Evolutionary conservation across 2,888 invertebrate species (phyloP).

Genomic region (Anagyrus pseudococci): DNA sequence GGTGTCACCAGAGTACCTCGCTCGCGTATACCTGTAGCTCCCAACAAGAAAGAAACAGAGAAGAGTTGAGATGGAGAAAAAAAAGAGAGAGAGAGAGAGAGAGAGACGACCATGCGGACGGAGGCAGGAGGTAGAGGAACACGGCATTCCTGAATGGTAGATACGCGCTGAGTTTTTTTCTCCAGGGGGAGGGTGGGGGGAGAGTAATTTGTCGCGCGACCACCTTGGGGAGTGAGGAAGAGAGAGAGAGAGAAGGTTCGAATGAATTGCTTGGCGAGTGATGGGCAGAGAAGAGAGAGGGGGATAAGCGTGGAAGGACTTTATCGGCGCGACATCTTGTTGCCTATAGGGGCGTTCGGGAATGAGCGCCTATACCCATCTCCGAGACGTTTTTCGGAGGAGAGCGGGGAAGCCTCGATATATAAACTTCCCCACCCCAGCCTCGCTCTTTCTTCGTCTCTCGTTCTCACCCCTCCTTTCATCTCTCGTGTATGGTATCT

Average conservation of each 20-base stretch:
- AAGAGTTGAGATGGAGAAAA: constrained; percentile 20
- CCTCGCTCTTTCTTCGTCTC: too few relatives aligned
- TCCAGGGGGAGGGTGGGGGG: constrained; percentile 42
- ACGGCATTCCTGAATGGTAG: constrained; percentile 43
- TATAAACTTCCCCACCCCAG: constrained; percentile 16
- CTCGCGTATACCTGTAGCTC: constrained; percentile 38
- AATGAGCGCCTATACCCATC: too few relatives aligned
- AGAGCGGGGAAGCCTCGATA: neutral
- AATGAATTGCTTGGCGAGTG: constrained; percentile 59
- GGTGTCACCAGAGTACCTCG: constrained; percentile 31
- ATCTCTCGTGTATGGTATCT: too few relatives aligned
- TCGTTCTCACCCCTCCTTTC: too few relatives aligned
- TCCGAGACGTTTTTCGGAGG: too few relatives aligned
- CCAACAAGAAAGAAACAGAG: neutral
- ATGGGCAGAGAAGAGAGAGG: constrained; percentile 36
- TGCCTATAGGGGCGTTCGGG: constrained; percentile 59
- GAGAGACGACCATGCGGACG: constrained; percentile 1
- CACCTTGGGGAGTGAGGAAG: constrained; percentile 60
- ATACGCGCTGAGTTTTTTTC: constrained; percentile 48
- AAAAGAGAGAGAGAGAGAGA: constrained; percentile 30
- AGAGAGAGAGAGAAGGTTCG: constrained; percentile 47
- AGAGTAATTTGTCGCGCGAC: constrained; percentile 62
- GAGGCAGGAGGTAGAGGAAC: neutral
- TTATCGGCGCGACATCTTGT: constrained; percentile 63
- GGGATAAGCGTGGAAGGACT: constrained; percentile 45